Evolutionary conservation across 2,888 invertebrate species (phyloP).

Genomic region (Zeuzera pyrina): DNA sequence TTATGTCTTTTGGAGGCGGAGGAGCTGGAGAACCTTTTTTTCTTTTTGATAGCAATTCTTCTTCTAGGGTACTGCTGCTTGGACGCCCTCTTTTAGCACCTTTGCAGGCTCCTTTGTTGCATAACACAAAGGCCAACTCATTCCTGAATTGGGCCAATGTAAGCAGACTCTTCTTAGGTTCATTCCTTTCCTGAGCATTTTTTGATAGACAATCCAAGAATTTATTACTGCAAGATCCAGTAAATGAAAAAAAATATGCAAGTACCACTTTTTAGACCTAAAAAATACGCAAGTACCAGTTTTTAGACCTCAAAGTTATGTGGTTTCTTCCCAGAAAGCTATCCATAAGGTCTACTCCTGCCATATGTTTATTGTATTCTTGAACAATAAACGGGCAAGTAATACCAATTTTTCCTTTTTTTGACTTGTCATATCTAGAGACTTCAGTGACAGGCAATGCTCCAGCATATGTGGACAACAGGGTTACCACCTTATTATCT

Average conservation of each 20-base stretch:
- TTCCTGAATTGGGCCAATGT: slow-evolving; percentile 11
- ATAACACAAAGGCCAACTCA: slow-evolving; percentile 10
- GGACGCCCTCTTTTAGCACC: slow-evolving; percentile 17
- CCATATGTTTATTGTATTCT: slow-evolving; percentile 35
- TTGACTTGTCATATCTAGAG: slow-evolving; percentile 25
- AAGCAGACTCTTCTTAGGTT: no score
- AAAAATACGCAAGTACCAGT: slow-evolving; percentile 30
- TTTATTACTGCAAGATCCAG: slow-evolving; percentile 28
- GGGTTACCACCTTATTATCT: slow-evolving; percentile 28
- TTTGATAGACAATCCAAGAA: slow-evolving; percentile 25
- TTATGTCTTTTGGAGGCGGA: slow-evolving; percentile 16
- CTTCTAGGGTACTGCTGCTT: slow-evolving; percentile 17
- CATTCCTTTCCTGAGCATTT: slow-evolving; percentile 7
- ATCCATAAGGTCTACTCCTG: slow-evolving; percentile 32
- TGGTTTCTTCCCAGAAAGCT: slow-evolving; percentile 27
- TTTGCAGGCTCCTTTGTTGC: slow-evolving; percentile 8
- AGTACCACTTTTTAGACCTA: slow-evolving; percentile 32
- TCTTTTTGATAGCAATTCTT: slow-evolving; percentile 19
- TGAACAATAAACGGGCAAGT: slow-evolving; percentile 29
- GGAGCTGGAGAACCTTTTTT: slow-evolving; percentile 17
- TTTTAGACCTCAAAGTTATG: slow-evolving; percentile 20
- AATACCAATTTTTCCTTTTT: slow-evolving; percentile 26
- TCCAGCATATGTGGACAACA: slow-evolving; percentile 27
- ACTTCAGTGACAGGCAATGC: slow-evolving; percentile 25
- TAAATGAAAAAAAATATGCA: slow-evolving; percentile 31